phyloP scores from a whole-genome alignment of 2,797 vertebrate species.

The Acropternis orthonyx region DNA sequence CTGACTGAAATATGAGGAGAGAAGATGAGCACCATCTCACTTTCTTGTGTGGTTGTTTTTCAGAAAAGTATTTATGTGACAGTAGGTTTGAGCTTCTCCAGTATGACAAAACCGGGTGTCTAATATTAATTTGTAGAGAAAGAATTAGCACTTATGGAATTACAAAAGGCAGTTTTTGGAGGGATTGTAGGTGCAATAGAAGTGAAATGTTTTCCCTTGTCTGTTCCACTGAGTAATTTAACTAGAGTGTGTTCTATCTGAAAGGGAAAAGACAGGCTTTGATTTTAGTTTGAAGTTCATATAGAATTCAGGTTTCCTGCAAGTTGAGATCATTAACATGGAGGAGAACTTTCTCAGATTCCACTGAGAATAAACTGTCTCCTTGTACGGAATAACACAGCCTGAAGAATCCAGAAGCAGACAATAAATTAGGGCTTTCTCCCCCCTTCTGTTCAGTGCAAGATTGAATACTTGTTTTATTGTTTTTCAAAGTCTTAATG shows the following conservation, averaged over 20 bases:
- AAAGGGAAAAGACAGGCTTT: not conserved
- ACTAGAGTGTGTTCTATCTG: not conserved
- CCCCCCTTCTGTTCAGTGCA: not conserved
- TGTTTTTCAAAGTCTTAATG: not conserved
- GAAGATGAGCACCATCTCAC: not conserved
- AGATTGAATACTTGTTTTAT: not conserved
- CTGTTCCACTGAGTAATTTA: not conserved
- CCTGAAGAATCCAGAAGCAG: not conserved
- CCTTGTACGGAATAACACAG: not conserved
- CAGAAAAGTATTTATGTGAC: not conserved
- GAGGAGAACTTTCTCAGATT: not conserved
- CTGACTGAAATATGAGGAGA: not conserved
- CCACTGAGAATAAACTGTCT: not conserved
- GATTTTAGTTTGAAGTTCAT: not conserved
- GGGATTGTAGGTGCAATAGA: not conserved
- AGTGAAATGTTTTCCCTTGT: not conserved
- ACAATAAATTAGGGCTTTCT: not conserved
- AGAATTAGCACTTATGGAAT: not conserved
- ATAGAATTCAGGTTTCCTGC: not conserved
- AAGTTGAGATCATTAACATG: not conserved
- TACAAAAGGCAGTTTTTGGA: not conserved
- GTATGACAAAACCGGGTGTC: not conserved
- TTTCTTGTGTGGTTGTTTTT: not conserved
- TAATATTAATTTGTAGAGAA: not conserved
- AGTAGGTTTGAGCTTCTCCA: not conserved